Conservation (phyloP, 2,113 vertebrate genomes). For the Danio rerio region GRCz12tu NC_133194.1:43443501-43444000, state of each 20-base stretch:
- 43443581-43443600: constrained; percentile 37
- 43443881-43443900: no score
- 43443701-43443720: constrained; percentile 1
- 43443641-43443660: constrained; percentile 23
- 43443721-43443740: neutral
- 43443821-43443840: no score
- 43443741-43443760: neutral
- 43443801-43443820: no score
- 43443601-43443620: constrained; percentile 29
- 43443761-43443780: no score
- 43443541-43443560: constrained; percentile 39
- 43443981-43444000: no score
- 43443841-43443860: no score
- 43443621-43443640: constrained; percentile 5
- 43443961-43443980: no score
- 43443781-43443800: no score
- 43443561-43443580: constrained; percentile 48
- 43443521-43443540: constrained; percentile 51
- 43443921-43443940: no score
- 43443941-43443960: no score
- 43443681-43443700: constrained; percentile 5
- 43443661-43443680: neutral
- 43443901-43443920: no score
- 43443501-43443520: constrained; percentile 29
- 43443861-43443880: no score